phyloP scores from a whole-genome alignment of 2,888 invertebrate species.

The Drosophila paranaensis region DNA sequence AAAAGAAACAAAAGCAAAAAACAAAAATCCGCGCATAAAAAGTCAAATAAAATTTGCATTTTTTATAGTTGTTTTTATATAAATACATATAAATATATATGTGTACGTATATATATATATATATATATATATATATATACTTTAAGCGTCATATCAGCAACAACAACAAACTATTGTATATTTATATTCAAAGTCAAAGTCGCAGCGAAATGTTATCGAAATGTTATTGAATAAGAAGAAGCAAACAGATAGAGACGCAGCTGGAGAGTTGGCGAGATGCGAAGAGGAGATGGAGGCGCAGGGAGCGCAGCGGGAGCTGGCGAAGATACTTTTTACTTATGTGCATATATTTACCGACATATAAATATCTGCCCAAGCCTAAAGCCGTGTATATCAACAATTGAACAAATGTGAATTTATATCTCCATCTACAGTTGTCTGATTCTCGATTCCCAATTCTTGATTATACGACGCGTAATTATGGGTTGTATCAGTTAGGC shows the following conservation, averaged over 20 bases:
- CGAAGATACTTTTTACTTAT: conserved; percentile 44
- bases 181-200: conserved; percentile 58
- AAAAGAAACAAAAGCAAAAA: conserved; percentile 17
- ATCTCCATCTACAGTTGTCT: conserved; percentile 27
- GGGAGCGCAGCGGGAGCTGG: not conserved
- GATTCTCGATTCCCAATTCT: not conserved
- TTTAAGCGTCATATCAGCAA: conserved; percentile 62
- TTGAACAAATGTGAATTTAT: conserved; percentile 14
- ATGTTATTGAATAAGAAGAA: conserved; percentile 61
- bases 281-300: not conserved
- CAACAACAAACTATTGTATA: conserved; percentile 33
- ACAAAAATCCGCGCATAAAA: conserved; percentile 46
- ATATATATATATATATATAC: conserved; percentile 5
- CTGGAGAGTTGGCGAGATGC: conserved; percentile 1
- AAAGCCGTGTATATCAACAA: conserved; percentile 13
- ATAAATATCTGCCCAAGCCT: conserved; percentile 2
- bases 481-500: not conserved
- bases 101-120: not conserved
- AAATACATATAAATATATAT: not conserved
- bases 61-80: conserved; percentile 45
- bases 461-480: not conserved
- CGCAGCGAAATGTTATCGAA: conserved; percentile 72
- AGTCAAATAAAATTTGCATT: conserved; percentile 76
- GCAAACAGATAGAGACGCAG: conserved; percentile 43
- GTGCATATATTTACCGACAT: conserved; percentile 47